Base-by-base conservation (phyloP, 2,888 invertebrate species). In the Dermolepida albohirtum region DNA sequence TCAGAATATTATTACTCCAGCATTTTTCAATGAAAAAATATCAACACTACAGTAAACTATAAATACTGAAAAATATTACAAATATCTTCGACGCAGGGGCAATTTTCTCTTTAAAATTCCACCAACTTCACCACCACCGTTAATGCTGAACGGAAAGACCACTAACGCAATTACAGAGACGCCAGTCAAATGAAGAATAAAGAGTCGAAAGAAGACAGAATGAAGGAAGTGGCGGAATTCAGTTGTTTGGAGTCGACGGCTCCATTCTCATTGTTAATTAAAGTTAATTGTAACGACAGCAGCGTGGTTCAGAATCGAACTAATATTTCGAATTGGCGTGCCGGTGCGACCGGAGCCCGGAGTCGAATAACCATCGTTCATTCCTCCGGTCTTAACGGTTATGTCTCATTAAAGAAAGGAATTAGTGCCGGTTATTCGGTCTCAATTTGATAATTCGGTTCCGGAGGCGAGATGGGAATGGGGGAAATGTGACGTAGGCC, bases 231-330 rank as follows among this genome's bases (percentile, higher is more conserved):
- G 57, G 71, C 71, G 72, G 70, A 74, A 74, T 74, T 73, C 71
- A 74, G 73, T 74, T 73, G 75, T 74, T 74, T 70, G 72, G 71
- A 74, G 73, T 72, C 70, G 74, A 72, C 73, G 73, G 69, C 71
- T 73, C 72, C 73, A 72, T 73, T 71, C 69, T 73, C 74, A 73
- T 73, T 75, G 74, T 75, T 76, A 76, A 76, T 75, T 76, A 76
- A 75, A 76, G 73, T 74, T 76, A 76, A 76, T 76, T 75, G 76
- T 74, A 74, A 75, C 74, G 75, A 74, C 74, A 73, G 71, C 73
- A 71, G 64, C 62, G 63, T 50, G 55, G 44, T 22, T 47, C 63
- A 57, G 72, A 73, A 73, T 73, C 75, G 70, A 75, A 75, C 71
- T 73, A 72, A 74, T 74, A 74, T 74, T 74, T 72, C 70, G 73